Evolutionary conservation across 2,113 vertebrate genomes (phyloP).

Genomic region (Dipodomys merriami): DNA sequence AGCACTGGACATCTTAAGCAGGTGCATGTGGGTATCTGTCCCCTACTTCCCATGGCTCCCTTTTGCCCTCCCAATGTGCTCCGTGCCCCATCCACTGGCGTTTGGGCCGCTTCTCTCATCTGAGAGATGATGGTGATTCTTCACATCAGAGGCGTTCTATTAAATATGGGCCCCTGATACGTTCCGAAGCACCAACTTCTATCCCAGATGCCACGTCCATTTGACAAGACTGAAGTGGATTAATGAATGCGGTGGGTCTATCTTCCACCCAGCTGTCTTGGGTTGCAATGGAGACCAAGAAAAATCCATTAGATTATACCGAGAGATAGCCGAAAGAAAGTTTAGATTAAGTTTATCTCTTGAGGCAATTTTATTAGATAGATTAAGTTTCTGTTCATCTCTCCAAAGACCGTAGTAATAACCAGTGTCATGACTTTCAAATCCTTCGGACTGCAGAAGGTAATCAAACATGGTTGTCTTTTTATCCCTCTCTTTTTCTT

Average conservation of each 20-base stretch:
- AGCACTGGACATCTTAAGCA: neutral
- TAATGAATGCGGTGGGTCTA: slow-evolving; percentile 75
- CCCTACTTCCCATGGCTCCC: neutral
- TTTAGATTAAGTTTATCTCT: slow-evolving; percentile 86
- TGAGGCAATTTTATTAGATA: slow-evolving; percentile 85
- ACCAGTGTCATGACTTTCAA: slow-evolving; percentile 88
- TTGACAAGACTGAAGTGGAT: slow-evolving; percentile 72
- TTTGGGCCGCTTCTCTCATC: neutral
- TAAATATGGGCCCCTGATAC: slow-evolving; percentile 33
- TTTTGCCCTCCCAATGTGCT: neutral
- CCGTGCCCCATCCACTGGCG: neutral
- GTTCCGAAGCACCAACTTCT: slow-evolving; percentile 53
- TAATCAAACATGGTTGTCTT: slow-evolving; percentile 86
- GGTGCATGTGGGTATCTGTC: neutral
- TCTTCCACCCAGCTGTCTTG: slow-evolving; percentile 63
- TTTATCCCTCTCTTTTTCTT: slow-evolving; percentile 85
- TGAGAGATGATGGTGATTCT: neutral
- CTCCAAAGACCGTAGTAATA: slow-evolving; percentile 86
- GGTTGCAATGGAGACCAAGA: slow-evolving; percentile 69
- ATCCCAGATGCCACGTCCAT: neutral
- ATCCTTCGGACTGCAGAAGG: slow-evolving; percentile 85
- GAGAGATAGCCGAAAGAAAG: slow-evolving; percentile 79
- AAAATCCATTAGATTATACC: slow-evolving; percentile 76
- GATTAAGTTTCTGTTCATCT: slow-evolving; percentile 85
- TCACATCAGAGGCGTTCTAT: slow-evolving; percentile 31